A percentile compares a stretch with the other conserved stretches of the same genome.
Evolutionary conservation across 2,797 vertebrate genomes (phyloP).

Genomic region (Anguilla marmorata): DNA sequence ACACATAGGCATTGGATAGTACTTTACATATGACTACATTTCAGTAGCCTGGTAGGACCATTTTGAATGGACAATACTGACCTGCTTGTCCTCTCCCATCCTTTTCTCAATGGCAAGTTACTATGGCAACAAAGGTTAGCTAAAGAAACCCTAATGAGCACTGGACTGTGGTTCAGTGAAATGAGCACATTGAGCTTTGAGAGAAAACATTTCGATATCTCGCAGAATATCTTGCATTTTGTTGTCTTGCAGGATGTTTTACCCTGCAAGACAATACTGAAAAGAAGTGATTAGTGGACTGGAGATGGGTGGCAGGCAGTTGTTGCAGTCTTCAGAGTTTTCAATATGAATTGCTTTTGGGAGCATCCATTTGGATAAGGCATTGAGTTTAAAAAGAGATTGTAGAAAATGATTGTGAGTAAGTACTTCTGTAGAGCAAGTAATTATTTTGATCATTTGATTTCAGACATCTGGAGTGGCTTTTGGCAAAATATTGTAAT

Average conservation of each 20-base stretch:
- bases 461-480: neutral
- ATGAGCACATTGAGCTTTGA: neutral
- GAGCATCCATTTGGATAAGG: neutral
- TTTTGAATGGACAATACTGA: slow-evolving; percentile 4
- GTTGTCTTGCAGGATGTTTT: neutral
- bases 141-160: slow-evolving; percentile 57
- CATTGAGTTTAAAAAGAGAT: neutral
- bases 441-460: neutral
- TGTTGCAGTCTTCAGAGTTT: neutral
- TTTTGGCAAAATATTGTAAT: neutral
- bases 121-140: slow-evolving; percentile 71
- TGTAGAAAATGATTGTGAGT: neutral
- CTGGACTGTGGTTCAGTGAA: neutral
- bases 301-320: neutral
- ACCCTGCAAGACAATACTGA: neutral
- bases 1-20: neutral
- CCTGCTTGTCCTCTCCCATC: slow-evolving; percentile 54
- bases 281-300: neutral
- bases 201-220: neutral
- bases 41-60: neutral
- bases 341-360: neutral
- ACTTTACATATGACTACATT: neutral
- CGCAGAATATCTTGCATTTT: neutral
- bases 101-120: slow-evolving; percentile 58
- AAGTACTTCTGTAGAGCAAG: neutral